Conservation (phyloP, 2,113 vertebrate genomes). For the Nipponia nippon region DNA sequence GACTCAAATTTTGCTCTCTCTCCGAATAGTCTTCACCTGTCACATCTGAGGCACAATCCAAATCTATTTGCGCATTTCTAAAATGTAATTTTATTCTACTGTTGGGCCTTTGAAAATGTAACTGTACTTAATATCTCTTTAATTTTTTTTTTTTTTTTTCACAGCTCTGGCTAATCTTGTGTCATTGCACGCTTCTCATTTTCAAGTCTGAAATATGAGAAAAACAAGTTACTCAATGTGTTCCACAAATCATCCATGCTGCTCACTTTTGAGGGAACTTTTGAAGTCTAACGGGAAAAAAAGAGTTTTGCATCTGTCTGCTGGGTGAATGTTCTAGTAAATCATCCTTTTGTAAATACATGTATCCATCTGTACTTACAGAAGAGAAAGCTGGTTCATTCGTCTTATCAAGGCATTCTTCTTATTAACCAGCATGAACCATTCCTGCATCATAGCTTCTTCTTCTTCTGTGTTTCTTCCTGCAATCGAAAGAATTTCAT, state of each 20-base stretch:
- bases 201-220: slow-evolving; percentile 7
- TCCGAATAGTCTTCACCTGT: not conserved
- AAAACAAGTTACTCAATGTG: not conserved
- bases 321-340: not conserved
- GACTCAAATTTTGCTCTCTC: not conserved
- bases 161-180: slow-evolving; percentile 7
- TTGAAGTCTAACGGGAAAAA: not conserved
- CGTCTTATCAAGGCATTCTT: slow-evolving; percentile 97
- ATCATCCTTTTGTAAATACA: not conserved
- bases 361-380: slow-evolving; percentile 78
- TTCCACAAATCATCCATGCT: not conserved
- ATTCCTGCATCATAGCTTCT: slow-evolving; percentile 99
- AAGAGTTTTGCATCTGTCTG: not conserved
- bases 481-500: slow-evolving; percentile 60
- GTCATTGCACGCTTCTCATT: not conserved
- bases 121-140: not conserved
- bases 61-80: not conserved
- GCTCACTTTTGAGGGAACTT: not conserved
- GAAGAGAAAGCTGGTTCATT: slow-evolving; percentile 98
- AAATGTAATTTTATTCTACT: not conserved
- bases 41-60: not conserved
- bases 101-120: not conserved
- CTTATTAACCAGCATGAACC: slow-evolving; percentile 99
- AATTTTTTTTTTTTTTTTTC: not conserved
- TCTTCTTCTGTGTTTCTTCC: slow-evolving; percentile 98